Base-by-base conservation (phyloP, 2,113 vertebrate species). In the Myotis lucifugus region DNA sequence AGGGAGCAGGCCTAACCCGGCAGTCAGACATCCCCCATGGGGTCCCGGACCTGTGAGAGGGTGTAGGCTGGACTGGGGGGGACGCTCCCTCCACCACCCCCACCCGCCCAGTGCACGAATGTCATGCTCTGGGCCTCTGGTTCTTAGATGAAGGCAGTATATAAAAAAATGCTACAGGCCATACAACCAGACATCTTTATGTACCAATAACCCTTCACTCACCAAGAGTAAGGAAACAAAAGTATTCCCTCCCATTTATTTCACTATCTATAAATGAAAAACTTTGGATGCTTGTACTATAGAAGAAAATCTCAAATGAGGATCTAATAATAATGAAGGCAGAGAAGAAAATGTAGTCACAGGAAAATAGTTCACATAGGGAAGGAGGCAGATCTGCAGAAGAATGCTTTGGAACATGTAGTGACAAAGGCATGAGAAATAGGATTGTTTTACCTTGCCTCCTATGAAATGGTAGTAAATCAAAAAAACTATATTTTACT, bases 221-320 rank as follows among this genome's bases (percentile, higher is more conserved):
- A 56, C 37, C 50, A 69, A 66, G 7, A 66, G 48, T 83, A 72
- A 82, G 77, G n/a, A 81, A 84, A 59, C 25, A 52, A 48, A 90
- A 61, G 46, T 9, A 17, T 3, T 23, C 37, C 15, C n/a, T 81
- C 70, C 13, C 50, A 82, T 52, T 92, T 78, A 59, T 67, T 67
- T 93, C 74, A 86, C 42, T 70, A 74, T n/a, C 59, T 59, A 73
- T 34, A 96, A 93, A 42, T 90, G 40, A 88, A 95, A 90, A 84
- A 50, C 19, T 21, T 48, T 90, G 59, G 11, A 40, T 81, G 29
- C 23, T 18, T 72, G 27, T 85, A 23, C 37, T 91, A n/a, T 27
- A 88, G 27, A 94, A 76, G 29, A 70, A 88, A 88, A 12, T 40
- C 61, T 81, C 85, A 88, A 88, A 50, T 86, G 74, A 92, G 25